Percentiles rank a stretch among this genome's conserved stretches.
Conservation (phyloP, 1,140 invertebrate genomes). For the Bombyx mandarina region DNA sequence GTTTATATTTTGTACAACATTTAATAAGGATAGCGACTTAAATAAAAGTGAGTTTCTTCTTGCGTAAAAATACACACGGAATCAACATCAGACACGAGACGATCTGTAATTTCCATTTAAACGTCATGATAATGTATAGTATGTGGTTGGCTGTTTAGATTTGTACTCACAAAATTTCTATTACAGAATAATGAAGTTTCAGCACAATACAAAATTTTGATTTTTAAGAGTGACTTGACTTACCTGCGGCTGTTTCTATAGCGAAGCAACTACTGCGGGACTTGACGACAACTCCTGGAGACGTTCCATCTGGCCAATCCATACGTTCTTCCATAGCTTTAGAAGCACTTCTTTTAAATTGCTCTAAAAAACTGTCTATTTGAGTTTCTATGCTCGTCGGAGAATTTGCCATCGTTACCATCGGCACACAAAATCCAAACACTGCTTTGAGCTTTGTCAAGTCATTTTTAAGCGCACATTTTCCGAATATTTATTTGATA, state of each 20-base stretch:
- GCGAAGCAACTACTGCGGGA: constrained; percentile 68
- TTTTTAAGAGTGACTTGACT: constrained; percentile 20
- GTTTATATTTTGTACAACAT: too few species aligned
- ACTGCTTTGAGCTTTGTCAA: constrained; percentile 36
- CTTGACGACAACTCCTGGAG: constrained; percentile 48
- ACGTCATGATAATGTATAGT: too few species aligned
- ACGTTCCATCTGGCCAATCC: constrained; percentile 61
- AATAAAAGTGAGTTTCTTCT: too few species aligned
- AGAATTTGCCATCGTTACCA: constrained; percentile 75
- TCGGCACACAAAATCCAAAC: constrained; percentile 64
- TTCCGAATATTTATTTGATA: constrained; percentile 1
- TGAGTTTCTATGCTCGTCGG: constrained; percentile 82
- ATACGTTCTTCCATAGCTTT: constrained; percentile 78
- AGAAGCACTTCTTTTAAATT: constrained; percentile 82
- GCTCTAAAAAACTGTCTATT: constrained; percentile 86
- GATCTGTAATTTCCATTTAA: too few species aligned
- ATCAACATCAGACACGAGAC: too few species aligned
- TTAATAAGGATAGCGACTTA: too few species aligned
- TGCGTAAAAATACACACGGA: too few species aligned
- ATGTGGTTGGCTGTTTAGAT: too few species aligned
- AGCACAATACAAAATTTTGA: too few species aligned
- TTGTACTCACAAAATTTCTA: too few species aligned
- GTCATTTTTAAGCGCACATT: constrained; percentile 29
- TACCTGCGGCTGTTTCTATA: constrained; percentile 59
- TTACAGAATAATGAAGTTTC: too few species aligned